These are phyloP conservation scores for Euwallacea similis DNA, from an alignment of 1,140 invertebrate genomes.

Conservation along the genomic window DNA sequence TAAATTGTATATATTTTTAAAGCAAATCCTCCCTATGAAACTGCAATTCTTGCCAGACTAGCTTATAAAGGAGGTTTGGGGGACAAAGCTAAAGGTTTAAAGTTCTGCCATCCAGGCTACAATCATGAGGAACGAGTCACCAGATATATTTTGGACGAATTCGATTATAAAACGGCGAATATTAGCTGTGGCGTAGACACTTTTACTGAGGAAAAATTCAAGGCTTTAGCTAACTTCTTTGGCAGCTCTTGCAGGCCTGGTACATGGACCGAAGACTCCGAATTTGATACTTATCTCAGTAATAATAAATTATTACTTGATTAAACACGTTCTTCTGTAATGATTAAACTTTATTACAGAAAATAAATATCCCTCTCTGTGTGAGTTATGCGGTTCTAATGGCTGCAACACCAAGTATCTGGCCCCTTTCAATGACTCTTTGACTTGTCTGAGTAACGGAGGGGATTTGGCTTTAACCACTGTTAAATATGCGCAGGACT, in stretches of 20 bases:
- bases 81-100: conserved; percentile 56
- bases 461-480: conserved; percentile 62
- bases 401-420: conserved; percentile 30
- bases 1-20: conserved; percentile 39
- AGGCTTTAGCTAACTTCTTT: conserved; percentile 61
- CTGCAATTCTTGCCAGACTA: conserved; percentile 59
- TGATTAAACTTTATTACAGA: conserved; percentile 51
- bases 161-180: conserved; percentile 57
- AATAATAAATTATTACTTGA: conserved; percentile 46
- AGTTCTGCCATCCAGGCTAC: conserved; percentile 68
- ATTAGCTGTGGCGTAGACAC: conserved; percentile 44
- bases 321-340: not conserved
- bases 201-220: conserved; percentile 60
- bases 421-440: conserved; percentile 49
- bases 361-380: conserved; percentile 56
- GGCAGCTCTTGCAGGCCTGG: conserved; percentile 67
- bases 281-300: conserved; percentile 62
- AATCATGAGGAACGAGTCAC: conserved; percentile 59
- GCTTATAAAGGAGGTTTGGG: conserved; percentile 49
- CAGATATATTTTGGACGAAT: conserved; percentile 61
- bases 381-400: conserved; percentile 55
- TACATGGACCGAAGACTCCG: conserved; percentile 60
- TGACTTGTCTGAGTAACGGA: conserved; percentile 57
- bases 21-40: conserved; percentile 61
- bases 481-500: conserved; percentile 47